Conservation (phyloP, 2,888 invertebrate species). For the Sympetrum striolatum region DNA sequence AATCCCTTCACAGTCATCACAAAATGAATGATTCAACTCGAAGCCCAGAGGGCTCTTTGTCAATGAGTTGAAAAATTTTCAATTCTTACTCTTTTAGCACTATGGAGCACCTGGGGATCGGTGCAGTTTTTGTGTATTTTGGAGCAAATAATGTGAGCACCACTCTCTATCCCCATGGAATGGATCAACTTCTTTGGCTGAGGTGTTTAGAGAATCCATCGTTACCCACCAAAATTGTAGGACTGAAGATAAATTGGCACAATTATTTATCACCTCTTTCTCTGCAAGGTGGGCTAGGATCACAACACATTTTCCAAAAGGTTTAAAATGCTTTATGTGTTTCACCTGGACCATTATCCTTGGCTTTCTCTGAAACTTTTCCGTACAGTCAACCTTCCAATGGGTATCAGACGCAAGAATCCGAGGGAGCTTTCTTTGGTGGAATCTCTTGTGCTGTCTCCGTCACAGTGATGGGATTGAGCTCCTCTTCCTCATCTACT, state of each 20-base stretch:
- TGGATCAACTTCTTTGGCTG: constrained; percentile 32
- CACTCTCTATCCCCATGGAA: constrained; percentile 27
- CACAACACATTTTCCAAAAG: not conserved
- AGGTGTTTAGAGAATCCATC: constrained; percentile 3
- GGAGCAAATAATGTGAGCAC: constrained; percentile 1
- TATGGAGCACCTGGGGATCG: constrained; percentile 13
- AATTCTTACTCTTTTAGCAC: not conserved
- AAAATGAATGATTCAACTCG: not conserved
- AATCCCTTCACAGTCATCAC: not conserved
- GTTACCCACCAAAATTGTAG: not conserved
- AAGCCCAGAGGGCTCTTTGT: not conserved
- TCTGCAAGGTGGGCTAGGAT: not conserved
- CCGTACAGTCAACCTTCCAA: not conserved
- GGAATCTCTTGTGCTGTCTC: not conserved
- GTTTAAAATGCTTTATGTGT: not conserved
- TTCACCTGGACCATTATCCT: not conserved
- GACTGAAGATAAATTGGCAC: not conserved
- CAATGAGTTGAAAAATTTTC: not conserved
- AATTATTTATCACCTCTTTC: not conserved
- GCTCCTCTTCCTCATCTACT: constrained; percentile 57
- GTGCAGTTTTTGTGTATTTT: not conserved
- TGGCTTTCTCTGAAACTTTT: not conserved
- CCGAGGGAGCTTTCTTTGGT: constrained; percentile 27
- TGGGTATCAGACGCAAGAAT: constrained; percentile 19
- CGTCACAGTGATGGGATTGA: constrained; percentile 11